Evolutionary conservation across 2,113 vertebrate species (phyloP), one percentile per base, ranked within the genome.

Genomic region (Perca flavescens): DNA sequence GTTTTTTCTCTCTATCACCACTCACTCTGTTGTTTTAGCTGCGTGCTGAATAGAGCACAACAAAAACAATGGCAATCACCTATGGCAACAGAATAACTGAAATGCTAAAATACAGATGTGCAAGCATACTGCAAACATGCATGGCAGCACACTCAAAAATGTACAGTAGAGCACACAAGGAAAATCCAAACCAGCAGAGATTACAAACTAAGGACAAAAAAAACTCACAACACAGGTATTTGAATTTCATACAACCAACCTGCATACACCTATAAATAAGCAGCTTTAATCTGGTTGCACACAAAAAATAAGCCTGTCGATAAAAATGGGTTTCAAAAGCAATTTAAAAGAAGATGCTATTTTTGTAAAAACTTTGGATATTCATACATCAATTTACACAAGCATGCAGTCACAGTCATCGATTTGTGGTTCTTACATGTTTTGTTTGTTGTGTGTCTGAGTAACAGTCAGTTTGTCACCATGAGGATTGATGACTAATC

Each of bases 401-500:
- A 43, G 43, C 49, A 3, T 28, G 15, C 70, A 69, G 36, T 43
- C 49, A 71, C 8, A 25, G 63, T 65, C 13, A 54, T 50, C 19
- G 16, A 54, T 71, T 16, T 52, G 21, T 16, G 50, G 34, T 64
- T 60, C 8, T 11, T 47, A 47, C 36, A 69, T 43, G 40, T 73
- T 79, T 25, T 79, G 47, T 25, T 36, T 79, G 66, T 40, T 74
- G 65, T 43, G 40, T 43, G 40, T 65, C 67, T 83, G 72, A 61
- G 78, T 86, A 63, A 74, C 71, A 65, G 61, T 75, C 50, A 69
- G 56, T 72, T 76, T 89, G 54, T 61, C 72, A 64, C 52, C 66
- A 47, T 69, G 50, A 83, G 54, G 61, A 77, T 47, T 72, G 68
- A 85, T 78, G 64, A 63, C 58, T 73, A 82, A 88, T 88, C 82